These are phyloP conservation scores for Pontoporia blainvillei DNA, from an alignment of 2,113 vertebrate genomes.

Conservation along the genomic window DNA sequence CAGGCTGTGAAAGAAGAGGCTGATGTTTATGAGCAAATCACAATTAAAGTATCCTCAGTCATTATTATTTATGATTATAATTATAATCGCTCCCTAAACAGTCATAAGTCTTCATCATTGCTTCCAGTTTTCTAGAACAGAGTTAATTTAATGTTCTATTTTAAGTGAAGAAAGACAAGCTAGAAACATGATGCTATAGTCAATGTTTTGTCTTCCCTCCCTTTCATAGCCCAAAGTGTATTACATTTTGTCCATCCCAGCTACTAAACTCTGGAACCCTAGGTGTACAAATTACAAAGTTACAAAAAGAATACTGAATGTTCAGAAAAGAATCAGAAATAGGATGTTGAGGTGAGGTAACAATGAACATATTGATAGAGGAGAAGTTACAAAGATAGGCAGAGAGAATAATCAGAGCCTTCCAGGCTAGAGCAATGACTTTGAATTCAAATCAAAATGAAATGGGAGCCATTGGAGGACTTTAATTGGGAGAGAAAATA, in stretches of 20 bases:
- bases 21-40: not conserved
- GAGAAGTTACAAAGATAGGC: not conserved
- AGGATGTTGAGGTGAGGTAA: not conserved
- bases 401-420: not conserved
- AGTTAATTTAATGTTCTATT: not conserved
- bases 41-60: not conserved
- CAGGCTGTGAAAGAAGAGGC: not conserved
- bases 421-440: not conserved
- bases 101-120: not conserved
- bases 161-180: not conserved
- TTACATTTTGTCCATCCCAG: not conserved
- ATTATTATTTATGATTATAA: not conserved
- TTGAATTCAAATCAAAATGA: not conserved
- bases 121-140: not conserved
- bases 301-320: no score
- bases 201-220: rapidly evolving
- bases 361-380: not conserved
- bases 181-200: not conserved
- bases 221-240: not conserved
- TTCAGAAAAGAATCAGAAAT: not conserved
- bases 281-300: not conserved
- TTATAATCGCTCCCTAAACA: not conserved
- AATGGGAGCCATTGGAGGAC: not conserved
- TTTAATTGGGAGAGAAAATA: not conserved
- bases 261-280: not conserved